A percentile compares a stretch with the other conserved stretches of the same genome.
Evolutionary conservation across 2,113 vertebrate genomes (phyloP).

Genomic region (Circaetus cinerascens): DNA sequence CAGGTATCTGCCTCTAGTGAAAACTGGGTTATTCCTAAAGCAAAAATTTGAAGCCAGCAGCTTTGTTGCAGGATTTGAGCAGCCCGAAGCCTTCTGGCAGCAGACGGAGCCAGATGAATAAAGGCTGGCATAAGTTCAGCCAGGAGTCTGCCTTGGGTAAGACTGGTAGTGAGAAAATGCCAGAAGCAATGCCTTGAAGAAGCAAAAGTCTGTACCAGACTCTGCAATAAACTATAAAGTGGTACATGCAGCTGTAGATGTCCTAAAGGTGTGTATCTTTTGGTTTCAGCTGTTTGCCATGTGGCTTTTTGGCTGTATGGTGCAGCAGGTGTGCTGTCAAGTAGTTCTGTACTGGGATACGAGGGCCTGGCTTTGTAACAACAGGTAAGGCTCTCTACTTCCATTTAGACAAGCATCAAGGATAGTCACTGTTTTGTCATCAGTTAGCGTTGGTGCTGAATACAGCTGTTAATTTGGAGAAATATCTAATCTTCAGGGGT

Average conservation of each 20-base stretch:
- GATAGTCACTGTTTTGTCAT: not conserved
- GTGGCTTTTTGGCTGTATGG: not conserved
- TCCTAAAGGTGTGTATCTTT: not conserved
- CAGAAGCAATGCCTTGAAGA: not conserved
- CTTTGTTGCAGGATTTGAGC: not conserved
- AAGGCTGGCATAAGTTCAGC: not conserved
- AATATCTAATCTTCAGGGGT: not conserved
- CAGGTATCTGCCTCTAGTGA: not conserved
- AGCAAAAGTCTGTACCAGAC: not conserved
- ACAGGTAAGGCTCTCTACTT: not conserved
- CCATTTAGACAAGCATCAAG: accelerated
- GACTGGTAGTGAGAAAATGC: not conserved
- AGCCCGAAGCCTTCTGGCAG: not conserved
- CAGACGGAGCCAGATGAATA: not conserved
- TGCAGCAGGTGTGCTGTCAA: no score
- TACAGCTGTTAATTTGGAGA: not conserved
- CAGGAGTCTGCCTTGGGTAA: not conserved
- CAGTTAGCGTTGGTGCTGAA: not conserved
- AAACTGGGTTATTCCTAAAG: not conserved
- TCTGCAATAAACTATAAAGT: not conserved
- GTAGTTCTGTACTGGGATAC: not conserved
- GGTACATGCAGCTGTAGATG: not conserved
- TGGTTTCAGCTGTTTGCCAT: not conserved
- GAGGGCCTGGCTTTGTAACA: not conserved
- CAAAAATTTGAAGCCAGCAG: not conserved